Percentiles rank a stretch among this genome's conserved stretches.
Evolutionary conservation across 2,797 vertebrate species (phyloP).

Genomic region (Gallinago solitaria): DNA sequence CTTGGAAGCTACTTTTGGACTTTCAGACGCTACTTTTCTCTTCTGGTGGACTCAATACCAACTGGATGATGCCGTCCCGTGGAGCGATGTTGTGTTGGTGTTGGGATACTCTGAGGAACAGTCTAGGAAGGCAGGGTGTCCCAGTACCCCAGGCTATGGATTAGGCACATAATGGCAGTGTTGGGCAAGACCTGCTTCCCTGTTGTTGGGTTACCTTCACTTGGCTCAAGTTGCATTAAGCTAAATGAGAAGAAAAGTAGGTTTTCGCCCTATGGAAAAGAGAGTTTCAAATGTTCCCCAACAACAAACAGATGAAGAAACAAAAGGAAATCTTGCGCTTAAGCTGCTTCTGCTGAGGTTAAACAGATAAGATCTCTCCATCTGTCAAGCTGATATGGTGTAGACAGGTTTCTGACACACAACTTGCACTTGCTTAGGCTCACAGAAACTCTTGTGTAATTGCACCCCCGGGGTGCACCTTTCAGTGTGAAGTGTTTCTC

Average conservation of each 20-base stretch:
- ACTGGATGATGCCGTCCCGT: rapidly evolving
- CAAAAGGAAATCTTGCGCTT: background rate
- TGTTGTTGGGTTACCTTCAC: background rate
- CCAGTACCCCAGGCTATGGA: rapidly evolving
- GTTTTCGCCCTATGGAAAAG: rapidly evolving
- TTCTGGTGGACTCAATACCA: background rate
- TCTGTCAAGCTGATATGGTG: background rate
- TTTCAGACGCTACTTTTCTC: background rate
- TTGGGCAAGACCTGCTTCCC: background rate
- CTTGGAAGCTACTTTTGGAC: too few species aligned
- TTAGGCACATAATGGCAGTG: background rate
- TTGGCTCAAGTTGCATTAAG: background rate
- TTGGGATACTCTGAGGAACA: background rate
- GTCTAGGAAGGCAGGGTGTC: background rate
- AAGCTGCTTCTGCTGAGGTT: background rate
- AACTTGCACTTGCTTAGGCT: background rate
- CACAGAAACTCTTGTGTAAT: background rate
- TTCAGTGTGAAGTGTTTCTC: background rate
- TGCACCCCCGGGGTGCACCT: background rate
- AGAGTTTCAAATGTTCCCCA: background rate
- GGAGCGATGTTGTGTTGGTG: background rate
- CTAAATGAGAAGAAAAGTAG: background rate
- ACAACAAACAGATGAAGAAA: background rate
- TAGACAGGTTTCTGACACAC: background rate
- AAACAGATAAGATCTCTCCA: background rate